Percentiles rank a stretch among this genome's conserved stretches.
Conservation (phyloP, 2,888 invertebrate species). For the Pseudolycoriella hygida region DNA sequence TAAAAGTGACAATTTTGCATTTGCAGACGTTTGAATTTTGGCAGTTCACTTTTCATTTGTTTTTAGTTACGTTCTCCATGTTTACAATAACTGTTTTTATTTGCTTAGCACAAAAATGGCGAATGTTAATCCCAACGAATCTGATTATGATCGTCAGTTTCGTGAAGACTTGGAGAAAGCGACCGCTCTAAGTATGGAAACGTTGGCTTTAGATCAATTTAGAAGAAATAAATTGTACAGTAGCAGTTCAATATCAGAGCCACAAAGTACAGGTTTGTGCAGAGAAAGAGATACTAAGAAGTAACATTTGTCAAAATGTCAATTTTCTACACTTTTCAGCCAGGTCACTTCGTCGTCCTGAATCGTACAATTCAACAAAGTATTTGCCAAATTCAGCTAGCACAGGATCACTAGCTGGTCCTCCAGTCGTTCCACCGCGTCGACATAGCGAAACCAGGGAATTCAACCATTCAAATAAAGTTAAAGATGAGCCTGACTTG, state of each 20-base stretch:
- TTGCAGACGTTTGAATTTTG: too few relatives aligned
- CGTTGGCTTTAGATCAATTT: constrained; percentile 67
- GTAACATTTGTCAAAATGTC: too few relatives aligned
- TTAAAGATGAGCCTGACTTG: constrained; percentile 36
- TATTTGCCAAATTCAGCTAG: constrained; percentile 12
- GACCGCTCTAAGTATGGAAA: constrained; percentile 73
- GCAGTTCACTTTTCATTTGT: too few relatives aligned
- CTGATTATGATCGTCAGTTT: constrained; percentile 66
- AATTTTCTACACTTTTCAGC: too few relatives aligned
- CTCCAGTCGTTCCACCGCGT: constrained; percentile 22
- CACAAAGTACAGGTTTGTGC: too few relatives aligned
- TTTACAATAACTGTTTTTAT: too few relatives aligned
- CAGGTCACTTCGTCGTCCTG: constrained; percentile 34
- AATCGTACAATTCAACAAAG: constrained; percentile 30
- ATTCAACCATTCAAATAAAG: not conserved
- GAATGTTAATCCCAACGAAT: not conserved
- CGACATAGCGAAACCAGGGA: constrained; percentile 12
- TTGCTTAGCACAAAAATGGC: not conserved
- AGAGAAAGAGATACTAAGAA: too few relatives aligned
- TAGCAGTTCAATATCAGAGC: too few relatives aligned
- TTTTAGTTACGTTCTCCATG: too few relatives aligned
- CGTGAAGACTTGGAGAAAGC: constrained; percentile 77
- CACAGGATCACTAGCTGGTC: constrained; percentile 28
- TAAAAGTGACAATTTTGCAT: too few relatives aligned
- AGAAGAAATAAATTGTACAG: constrained; percentile 38